A percentile compares a stretch with the other conserved stretches of the same genome.
Evolutionary conservation across 1,140 invertebrate genomes (phyloP).

Genomic region (Platyscapa corneri): DNA sequence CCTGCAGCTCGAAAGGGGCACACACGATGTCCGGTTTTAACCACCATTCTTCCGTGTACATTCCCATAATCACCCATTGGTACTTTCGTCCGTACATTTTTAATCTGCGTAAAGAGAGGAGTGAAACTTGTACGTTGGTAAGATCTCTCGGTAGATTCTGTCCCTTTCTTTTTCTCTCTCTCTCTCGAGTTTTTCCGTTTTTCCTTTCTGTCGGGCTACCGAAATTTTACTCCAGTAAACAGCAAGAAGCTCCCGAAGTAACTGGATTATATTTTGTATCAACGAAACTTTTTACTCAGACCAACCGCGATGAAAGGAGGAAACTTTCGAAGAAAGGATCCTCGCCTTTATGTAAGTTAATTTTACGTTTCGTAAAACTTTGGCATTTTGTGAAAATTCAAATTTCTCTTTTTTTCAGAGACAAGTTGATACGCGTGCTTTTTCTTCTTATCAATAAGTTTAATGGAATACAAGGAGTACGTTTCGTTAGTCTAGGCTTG

Average conservation of each 20-base stretch:
- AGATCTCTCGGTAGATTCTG: neutral
- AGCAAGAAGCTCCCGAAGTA: neutral
- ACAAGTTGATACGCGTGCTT: neutral
- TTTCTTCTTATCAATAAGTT: neutral
- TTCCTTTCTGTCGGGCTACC: neutral
- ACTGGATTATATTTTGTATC: slow-evolving; percentile 21
- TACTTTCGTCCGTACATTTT: slow-evolving; percentile 94
- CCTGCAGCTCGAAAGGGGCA: slow-evolving; percentile 82
- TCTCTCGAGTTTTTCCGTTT: neutral
- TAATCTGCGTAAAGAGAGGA: slow-evolving; percentile 71
- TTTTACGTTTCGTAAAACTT: slow-evolving; percentile 27
- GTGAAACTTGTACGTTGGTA: neutral
- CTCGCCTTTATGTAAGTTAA: neutral
- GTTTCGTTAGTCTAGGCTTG: neutral
- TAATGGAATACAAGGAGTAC: neutral
- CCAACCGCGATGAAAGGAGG: neutral
- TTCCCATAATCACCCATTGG: slow-evolving; percentile 97
- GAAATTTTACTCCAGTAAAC: slow-evolving; percentile 1
- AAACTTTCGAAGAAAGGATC: neutral
- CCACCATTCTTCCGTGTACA: slow-evolving; percentile 89
- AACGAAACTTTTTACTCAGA: neutral
- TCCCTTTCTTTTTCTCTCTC: neutral
- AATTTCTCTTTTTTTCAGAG: neutral
- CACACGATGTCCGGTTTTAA: slow-evolving; percentile 79
- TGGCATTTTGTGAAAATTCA: neutral